phyloP scores from a whole-genome alignment of 2,113 vertebrate species.

The Gallinago undulata region DNA sequence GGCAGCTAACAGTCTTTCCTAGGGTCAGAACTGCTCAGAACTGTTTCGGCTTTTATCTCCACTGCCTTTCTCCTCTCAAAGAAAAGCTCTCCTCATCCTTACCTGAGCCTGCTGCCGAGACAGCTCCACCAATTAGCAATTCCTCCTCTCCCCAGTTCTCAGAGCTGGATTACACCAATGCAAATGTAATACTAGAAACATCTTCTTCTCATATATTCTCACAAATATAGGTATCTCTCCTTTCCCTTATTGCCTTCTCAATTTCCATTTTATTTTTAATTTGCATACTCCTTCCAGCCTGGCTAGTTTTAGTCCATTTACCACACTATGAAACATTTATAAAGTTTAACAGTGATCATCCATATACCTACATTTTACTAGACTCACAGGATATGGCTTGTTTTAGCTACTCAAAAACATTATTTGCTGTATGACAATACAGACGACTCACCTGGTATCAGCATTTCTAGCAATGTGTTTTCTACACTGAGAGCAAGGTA shows the following conservation, averaged over 20 bases:
- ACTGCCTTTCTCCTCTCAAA: neutral
- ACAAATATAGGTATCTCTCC: neutral
- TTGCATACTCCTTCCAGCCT: slow-evolving; percentile 36
- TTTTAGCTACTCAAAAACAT: slow-evolving; percentile 11
- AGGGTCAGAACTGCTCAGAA: neutral
- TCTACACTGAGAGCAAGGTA: neutral
- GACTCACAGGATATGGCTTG: neutral
- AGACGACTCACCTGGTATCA: slow-evolving; percentile 9
- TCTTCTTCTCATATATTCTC: neutral
- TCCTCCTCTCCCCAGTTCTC: neutral
- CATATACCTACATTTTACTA: neutral
- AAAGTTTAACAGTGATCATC: slow-evolving; percentile 28
- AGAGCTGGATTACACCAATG: neutral
- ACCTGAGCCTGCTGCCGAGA: neutral
- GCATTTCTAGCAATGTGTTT: neutral
- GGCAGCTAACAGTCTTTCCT: neutral
- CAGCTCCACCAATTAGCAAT: neutral
- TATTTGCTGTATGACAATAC: neutral
- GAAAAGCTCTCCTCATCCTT: neutral
- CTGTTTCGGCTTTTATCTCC: neutral
- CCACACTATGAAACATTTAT: slow-evolving; percentile 34
- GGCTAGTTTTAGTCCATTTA: slow-evolving; percentile 39
- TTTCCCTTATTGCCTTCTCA: neutral
- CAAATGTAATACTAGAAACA: neutral
- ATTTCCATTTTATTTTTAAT: slow-evolving; percentile 30